phyloP scores from a whole-genome alignment of 2,113 vertebrate genomes.

The Semicossyphus pulcher region DNA sequence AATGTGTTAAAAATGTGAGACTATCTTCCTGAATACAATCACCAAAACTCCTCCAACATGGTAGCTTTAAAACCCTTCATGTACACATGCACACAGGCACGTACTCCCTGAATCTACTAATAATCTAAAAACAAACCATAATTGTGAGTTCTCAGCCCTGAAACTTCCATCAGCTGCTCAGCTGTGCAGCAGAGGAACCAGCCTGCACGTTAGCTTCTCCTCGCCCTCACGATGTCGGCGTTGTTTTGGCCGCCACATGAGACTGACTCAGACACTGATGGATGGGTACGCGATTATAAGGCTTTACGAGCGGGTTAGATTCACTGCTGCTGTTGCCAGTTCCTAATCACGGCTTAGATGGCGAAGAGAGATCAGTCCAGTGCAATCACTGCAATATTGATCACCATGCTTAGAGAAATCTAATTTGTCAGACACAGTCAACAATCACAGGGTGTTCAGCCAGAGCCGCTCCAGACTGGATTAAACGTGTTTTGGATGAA shows the following conservation, averaged over 20 bases:
- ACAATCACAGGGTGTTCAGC: slow-evolving; percentile 1
- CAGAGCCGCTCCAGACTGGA: slow-evolving; percentile 7
- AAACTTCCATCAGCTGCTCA: slow-evolving; percentile 1
- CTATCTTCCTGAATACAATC: neutral
- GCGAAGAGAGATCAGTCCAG: slow-evolving; percentile 26
- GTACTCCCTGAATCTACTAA: neutral
- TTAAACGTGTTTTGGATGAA: slow-evolving; percentile 5
- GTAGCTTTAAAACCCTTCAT: no score
- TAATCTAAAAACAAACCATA: neutral
- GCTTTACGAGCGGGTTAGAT: slow-evolving; percentile 40
- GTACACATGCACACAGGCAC: slow-evolving; percentile 4
- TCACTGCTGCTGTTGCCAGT: slow-evolving; percentile 31
- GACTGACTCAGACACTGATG: slow-evolving; percentile 60
- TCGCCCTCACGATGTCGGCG: slow-evolving; percentile 18
- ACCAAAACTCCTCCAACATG: neutral
- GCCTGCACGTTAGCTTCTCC: slow-evolving; percentile 15
- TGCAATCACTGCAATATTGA: slow-evolving; percentile 27
- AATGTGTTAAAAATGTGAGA: no score
- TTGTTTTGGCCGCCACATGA: slow-evolving; percentile 32
- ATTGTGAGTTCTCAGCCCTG: neutral
- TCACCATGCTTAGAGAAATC: neutral
- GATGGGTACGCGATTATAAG: slow-evolving; percentile 41
- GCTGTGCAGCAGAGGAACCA: neutral
- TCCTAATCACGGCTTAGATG: slow-evolving; percentile 50
- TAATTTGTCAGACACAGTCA: slow-evolving; percentile 28